Percentiles rank a stretch among this genome's conserved stretches.
Conservation (phyloP, 37 sponge, comb jelly and placozoan genomes). For the Cladorhizidae sp. region DNA sequence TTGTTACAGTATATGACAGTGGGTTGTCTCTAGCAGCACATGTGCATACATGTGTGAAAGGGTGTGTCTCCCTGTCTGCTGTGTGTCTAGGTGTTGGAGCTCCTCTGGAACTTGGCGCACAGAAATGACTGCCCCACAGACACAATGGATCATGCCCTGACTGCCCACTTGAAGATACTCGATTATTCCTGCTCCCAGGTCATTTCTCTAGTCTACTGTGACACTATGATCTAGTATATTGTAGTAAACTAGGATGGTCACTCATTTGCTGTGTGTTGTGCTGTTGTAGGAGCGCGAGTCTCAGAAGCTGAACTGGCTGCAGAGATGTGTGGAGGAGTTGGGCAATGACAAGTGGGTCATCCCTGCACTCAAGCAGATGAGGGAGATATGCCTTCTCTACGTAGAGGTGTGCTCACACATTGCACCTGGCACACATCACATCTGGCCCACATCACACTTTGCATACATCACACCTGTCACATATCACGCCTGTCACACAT, state of each 20-base stretch:
- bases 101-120: conserved; percentile 94
- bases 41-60: conserved; percentile 16
- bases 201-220: not conserved
- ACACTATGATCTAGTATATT: not conserved
- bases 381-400: conserved; percentile 83
- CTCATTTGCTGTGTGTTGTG: not conserved
- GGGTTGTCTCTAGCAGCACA: not conserved
- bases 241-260: conserved; percentile 9
- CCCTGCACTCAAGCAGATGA: conserved; percentile 91
- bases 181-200: conserved; percentile 97
- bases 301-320: conserved; percentile 84
- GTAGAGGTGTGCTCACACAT: conserved; percentile 56
- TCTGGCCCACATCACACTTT: not conserved
- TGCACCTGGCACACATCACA: not conserved
- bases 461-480: too few species aligned
- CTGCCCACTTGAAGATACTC: conserved; percentile 94
- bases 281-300: conserved; percentile 76
- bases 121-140: conserved; percentile 88
- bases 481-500: too few species aligned
- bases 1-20: not conserved
- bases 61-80: not conserved
- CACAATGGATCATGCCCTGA: conserved; percentile 94
- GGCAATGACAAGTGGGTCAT: conserved; percentile 78
- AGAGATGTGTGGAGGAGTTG: conserved; percentile 81
- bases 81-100: conserved; percentile 72